These are phyloP conservation scores for Datnioides undecimradiatus DNA, from an alignment of 2,113 vertebrate species.

Conservation along the genomic window DNA sequence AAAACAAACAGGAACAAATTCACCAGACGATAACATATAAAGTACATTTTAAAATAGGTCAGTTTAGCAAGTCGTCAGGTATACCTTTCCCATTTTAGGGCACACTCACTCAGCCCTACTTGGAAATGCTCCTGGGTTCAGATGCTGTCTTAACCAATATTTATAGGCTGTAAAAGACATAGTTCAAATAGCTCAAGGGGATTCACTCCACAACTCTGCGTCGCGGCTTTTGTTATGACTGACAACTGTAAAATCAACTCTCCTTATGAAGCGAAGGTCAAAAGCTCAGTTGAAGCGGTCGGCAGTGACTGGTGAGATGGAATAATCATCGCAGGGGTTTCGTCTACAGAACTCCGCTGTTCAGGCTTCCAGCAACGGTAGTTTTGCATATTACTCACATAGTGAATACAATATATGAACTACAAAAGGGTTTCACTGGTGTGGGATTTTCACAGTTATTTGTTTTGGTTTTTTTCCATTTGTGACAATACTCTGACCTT, in stretches of 20 bases:
- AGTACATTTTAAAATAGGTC: neutral
- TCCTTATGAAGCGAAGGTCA: neutral
- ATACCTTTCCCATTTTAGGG: no score
- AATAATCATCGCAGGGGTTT: neutral
- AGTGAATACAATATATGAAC: no score
- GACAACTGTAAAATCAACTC: neutral
- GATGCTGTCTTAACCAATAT: no score
- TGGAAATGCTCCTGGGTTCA: neutral
- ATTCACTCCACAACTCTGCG: neutral
- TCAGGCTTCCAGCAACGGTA: neutral
- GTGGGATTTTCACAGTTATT: no score
- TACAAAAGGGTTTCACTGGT: no score
- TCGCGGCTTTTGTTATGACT: neutral
- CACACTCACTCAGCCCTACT: neutral
- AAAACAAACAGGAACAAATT: neutral
- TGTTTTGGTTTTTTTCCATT: no score
- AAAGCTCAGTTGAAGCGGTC: no score
- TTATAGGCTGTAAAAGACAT: no score
- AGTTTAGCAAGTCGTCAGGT: no score
- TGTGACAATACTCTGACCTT: no score
- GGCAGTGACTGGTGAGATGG: no score
- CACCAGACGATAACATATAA: neutral
- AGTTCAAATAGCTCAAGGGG: neutral
- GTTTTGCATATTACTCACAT: no score
- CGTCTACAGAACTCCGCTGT: neutral